phyloP scores from a whole-genome alignment of 2,113 vertebrate species.

The Parus major region DNA sequence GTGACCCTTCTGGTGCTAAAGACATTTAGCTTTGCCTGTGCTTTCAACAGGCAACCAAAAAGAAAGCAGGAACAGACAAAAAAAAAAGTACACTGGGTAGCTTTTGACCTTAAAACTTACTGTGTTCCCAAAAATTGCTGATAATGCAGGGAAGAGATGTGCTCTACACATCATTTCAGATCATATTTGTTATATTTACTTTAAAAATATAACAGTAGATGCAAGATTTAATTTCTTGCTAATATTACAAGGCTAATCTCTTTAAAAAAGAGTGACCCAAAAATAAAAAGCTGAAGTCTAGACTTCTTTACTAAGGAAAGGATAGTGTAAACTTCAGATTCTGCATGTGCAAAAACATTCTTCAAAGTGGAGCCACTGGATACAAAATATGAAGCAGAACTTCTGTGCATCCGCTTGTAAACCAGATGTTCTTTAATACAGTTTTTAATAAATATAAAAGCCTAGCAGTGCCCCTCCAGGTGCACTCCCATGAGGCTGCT shows the following conservation, averaged over 20 bases:
- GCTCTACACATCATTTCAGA: background rate
- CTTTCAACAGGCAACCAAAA: background rate
- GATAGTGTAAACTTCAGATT: background rate
- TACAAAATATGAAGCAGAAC: background rate
- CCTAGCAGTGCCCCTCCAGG: background rate
- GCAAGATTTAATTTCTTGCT: background rate
- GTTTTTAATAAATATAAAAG: background rate
- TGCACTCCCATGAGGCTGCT: background rate
- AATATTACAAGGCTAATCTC: background rate
- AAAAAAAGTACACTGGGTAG: background rate
- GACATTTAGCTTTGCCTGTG: background rate
- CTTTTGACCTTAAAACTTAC: background rate
- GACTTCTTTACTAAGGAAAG: background rate
- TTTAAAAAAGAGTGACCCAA: background rate
- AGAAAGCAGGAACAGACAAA: background rate
- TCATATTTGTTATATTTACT: background rate
- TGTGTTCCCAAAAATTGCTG: background rate
- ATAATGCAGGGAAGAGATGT: background rate
- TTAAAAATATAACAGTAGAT: background rate
- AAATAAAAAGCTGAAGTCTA: background rate
- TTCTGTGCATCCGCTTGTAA: background rate
- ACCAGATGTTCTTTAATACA: background rate
- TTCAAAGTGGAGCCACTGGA: background rate
- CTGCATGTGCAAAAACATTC: background rate
- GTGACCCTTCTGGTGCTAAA: background rate